Evolutionary conservation across 1,140 invertebrate genomes (phyloP).

Genomic region (Chironomus striatipennis): DNA sequence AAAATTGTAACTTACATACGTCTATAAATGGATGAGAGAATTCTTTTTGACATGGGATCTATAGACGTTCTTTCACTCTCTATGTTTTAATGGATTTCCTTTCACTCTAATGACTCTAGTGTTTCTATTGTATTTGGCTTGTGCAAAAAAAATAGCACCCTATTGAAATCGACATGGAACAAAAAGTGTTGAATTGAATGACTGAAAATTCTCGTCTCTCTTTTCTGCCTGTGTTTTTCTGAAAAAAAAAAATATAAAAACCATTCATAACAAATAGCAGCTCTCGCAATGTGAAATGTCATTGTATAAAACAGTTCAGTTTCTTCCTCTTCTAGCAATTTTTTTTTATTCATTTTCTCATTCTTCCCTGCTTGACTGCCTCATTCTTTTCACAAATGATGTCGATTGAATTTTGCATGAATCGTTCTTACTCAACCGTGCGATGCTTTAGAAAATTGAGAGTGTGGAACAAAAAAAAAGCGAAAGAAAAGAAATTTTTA

Average conservation of each 20-base stretch:
- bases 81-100: conserved; percentile 21
- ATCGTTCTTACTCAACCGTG: background rate
- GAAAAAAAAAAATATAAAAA: background rate
- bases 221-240: background rate
- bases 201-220: background rate
- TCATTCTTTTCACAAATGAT: background rate
- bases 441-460: conserved; percentile 5
- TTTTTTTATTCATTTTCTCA: too few relatives aligned
- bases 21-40: too few relatives aligned
- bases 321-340: conserved; percentile 12
- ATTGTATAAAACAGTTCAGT: conserved; percentile 9
- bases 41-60: background rate
- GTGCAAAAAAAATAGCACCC: background rate
- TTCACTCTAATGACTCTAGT: conserved; percentile 16
- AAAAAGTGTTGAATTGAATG: conserved; percentile 21
- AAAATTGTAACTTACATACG: too few relatives aligned
- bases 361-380: background rate
- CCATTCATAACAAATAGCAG: background rate
- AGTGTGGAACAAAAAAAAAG: background rate
- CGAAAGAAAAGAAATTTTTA: background rate
- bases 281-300: conserved; percentile 5
- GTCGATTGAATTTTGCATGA: conserved; percentile 7
- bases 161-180: background rate
- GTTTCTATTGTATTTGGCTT: background rate
- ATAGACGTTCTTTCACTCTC: background rate